Evolutionary conservation across 2,797 vertebrate genomes (phyloP).

Genomic region (Merluccius polli): DNA sequence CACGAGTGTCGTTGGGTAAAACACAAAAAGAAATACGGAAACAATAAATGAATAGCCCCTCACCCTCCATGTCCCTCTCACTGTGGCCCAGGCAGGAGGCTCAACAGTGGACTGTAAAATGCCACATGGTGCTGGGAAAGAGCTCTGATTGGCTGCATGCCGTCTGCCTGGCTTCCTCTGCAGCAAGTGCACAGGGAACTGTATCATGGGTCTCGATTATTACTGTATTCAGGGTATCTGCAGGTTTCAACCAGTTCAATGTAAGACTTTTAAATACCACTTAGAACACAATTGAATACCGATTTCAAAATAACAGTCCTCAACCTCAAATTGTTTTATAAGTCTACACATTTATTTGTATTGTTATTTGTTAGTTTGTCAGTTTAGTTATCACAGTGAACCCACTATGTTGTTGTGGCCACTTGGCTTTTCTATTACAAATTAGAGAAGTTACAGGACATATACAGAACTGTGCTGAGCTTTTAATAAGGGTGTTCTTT

Average conservation of each 20-base stretch:
- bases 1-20: background rate
- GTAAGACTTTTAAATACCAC: too few relatives aligned
- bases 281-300: too few relatives aligned
- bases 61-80: background rate
- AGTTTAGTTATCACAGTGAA: too few relatives aligned
- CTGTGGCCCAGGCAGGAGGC: background rate
- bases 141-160: background rate
- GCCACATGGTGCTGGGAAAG: constrained; percentile 1
- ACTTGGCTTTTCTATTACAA: background rate
- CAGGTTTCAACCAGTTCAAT: too few relatives aligned
- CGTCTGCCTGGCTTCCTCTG: background rate
- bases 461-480: background rate
- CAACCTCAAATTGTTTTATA: too few relatives aligned
- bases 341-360: too few relatives aligned
- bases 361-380: too few relatives aligned
- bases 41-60: background rate
- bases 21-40: constrained; percentile 12
- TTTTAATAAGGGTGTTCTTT: background rate
- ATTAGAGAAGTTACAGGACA: background rate
- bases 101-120: background rate
- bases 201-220: background rate
- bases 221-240: background rate
- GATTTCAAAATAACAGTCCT: too few relatives aligned
- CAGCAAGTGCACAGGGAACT: background rate
- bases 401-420: too few relatives aligned